phyloP scores from a whole-genome alignment of 2,888 invertebrate genomes.

The Cantharis nigra region DNA sequence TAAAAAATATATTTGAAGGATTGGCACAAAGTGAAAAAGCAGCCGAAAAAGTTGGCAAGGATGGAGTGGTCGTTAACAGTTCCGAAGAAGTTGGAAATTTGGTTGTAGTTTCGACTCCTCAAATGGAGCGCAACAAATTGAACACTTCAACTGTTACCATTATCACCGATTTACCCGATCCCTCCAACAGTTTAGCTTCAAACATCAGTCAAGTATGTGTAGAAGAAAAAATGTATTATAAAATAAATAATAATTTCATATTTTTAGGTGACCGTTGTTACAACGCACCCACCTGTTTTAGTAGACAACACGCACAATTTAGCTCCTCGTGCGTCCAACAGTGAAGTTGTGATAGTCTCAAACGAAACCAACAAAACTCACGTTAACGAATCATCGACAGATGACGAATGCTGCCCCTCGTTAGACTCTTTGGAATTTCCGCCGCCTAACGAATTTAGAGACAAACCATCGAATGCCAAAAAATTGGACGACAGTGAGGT shows the following conservation, averaged over 20 bases:
- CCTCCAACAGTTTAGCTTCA: constrained; percentile 75
- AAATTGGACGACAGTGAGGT: constrained; percentile 87
- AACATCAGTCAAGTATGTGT: constrained; percentile 68
- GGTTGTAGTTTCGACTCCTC: constrained; percentile 49
- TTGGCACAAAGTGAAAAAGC: not conserved
- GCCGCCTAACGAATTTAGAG: constrained; percentile 54
- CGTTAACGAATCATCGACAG: constrained; percentile 64
- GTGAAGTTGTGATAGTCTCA: constrained; percentile 78
- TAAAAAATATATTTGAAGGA: constrained; percentile 17
- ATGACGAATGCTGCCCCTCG: constrained; percentile 63
- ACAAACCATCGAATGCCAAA: constrained; percentile 60
- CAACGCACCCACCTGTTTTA: constrained; percentile 81
- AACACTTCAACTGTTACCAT: constrained; percentile 61
- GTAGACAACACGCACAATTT: constrained; percentile 62
- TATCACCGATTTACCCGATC: constrained; percentile 61
- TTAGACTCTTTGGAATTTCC: constrained; percentile 74
- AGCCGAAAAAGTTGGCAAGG: constrained; percentile 33
- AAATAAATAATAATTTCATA: not conserved
- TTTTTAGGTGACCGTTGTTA: constrained; percentile 76
- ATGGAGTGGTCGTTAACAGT: constrained; percentile 44
- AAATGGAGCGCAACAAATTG: constrained; percentile 49
- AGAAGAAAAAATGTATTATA: too few relatives aligned
- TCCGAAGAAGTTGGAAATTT: constrained; percentile 44
- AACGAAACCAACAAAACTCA: constrained; percentile 76
- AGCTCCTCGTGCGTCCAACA: constrained; percentile 60